Evolutionary conservation across 2,888 invertebrate genomes (phyloP).

Genomic region (Beris chalybata): DNA sequence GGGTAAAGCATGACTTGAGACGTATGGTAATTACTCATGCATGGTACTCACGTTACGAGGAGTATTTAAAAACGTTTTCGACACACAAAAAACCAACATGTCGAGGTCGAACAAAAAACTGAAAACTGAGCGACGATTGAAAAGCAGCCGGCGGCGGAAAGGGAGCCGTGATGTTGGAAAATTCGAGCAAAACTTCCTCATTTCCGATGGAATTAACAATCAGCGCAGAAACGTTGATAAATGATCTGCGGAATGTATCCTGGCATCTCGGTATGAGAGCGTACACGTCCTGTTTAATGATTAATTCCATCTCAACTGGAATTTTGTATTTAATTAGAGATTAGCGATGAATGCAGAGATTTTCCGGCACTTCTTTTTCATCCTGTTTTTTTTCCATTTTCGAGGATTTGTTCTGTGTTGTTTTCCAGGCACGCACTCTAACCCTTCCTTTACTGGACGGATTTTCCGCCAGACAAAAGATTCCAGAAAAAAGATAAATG

Average conservation of each 20-base stretch:
- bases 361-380: conserved; percentile 18
- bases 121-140: not conserved
- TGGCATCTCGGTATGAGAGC: conserved; percentile 8
- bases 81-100: conserved; percentile 1
- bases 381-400: conserved; percentile 4
- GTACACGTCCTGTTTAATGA: conserved; percentile 15
- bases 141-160: no score
- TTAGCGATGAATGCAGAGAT: conserved; percentile 20
- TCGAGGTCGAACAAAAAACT: not conserved
- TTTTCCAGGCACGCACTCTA: conserved; percentile 12
- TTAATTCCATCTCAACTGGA: conserved; percentile 31
- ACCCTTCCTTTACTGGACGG: conserved; percentile 32
- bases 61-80: conserved; percentile 5
- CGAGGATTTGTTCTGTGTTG: conserved; percentile 5
- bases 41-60: conserved; percentile 10
- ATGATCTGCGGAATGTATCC: conserved; percentile 31
- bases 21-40: conserved; percentile 37
- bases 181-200: not conserved
- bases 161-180: no score
- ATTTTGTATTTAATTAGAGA: conserved; percentile 37
- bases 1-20: conserved; percentile 28
- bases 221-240: conserved; percentile 35
- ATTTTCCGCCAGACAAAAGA: conserved; percentile 30
- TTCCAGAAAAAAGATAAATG: conserved; percentile 37
- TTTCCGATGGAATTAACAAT: conserved; percentile 36